Conservation (phyloP, 1,140 invertebrate species). For the Pemphigus obesinymphae region DNA sequence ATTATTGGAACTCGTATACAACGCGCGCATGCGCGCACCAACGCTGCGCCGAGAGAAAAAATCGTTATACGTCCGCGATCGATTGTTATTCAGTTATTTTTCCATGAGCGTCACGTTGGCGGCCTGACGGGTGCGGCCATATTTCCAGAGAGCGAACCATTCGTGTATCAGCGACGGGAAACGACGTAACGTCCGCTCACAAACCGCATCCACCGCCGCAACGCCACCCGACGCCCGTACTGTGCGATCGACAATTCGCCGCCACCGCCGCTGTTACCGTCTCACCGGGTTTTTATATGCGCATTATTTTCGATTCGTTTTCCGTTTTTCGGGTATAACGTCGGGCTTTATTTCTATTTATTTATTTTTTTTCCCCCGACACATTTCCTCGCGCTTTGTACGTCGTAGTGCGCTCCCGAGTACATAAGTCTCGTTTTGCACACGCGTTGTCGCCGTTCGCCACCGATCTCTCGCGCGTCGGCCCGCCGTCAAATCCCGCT, state of each 20-base stretch:
- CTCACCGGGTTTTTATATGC: not conserved
- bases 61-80: constrained; percentile 17
- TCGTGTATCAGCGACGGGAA: constrained; percentile 33
- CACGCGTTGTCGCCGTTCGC: not conserved
- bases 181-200: constrained; percentile 28
- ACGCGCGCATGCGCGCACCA: not conserved
- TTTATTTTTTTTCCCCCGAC: not conserved
- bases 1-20: not conserved
- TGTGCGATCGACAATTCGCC: not conserved
- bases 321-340: not conserved
- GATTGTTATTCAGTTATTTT: constrained; percentile 9
- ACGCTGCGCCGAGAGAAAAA: not conserved
- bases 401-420: not conserved
- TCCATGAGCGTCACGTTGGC: constrained; percentile 40
- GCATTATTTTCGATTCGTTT: not conserved
- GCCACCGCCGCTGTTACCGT: not conserved
- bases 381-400: not conserved
- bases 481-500: not conserved
- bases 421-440: not conserved
- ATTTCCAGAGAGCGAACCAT: constrained; percentile 35
- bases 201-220: constrained; percentile 29
- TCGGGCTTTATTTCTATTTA: too few relatives aligned
- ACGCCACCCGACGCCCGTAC: not conserved
- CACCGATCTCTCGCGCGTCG: not conserved
- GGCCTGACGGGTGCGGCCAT: constrained; percentile 39